phyloP scores from a whole-genome alignment of 2,888 invertebrate genomes.

The Pecten maximus region DNA sequence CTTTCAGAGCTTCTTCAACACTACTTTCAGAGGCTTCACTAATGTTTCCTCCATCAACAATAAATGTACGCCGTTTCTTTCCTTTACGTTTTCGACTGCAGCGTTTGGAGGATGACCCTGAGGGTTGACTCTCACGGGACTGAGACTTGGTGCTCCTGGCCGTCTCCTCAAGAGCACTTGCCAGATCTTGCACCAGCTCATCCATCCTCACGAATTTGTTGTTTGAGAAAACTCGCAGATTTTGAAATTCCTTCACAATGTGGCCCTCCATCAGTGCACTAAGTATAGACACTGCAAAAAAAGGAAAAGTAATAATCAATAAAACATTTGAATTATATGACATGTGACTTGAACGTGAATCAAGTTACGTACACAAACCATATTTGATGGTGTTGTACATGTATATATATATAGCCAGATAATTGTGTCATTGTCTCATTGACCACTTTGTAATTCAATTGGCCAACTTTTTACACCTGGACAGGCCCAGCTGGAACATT shows the following conservation, averaged over 20 bases:
- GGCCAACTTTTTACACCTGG: too few species aligned
- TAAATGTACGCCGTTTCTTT: conserved; percentile 69
- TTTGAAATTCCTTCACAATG: conserved; percentile 81
- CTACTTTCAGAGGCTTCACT: conserved; percentile 82
- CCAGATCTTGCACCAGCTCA: conserved; percentile 82
- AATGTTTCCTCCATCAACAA: conserved; percentile 75
- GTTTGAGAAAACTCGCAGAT: conserved; percentile 80
- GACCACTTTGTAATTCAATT: too few species aligned
- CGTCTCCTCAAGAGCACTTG: conserved; percentile 81
- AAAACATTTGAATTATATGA: not conserved
- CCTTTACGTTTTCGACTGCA: conserved; percentile 73
- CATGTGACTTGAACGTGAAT: too few species aligned
- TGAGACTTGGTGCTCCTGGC: conserved; percentile 68
- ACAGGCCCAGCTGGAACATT: too few species aligned
- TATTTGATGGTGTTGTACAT: too few species aligned
- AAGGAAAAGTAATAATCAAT: not conserved
- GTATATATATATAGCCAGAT: too few species aligned
- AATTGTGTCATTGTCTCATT: too few species aligned
- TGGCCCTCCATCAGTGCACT: conserved; percentile 77
- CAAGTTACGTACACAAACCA: too few species aligned
- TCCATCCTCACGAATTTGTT: conserved; percentile 82
- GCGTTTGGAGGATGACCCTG: conserved; percentile 65
- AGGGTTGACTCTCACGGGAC: conserved; percentile 64
- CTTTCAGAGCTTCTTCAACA: conserved; percentile 79
- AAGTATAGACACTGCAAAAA: conserved; percentile 37